phyloP scores from a whole-genome alignment of 2,113 vertebrate genomes.

The Chunga burmeisteri region DNA sequence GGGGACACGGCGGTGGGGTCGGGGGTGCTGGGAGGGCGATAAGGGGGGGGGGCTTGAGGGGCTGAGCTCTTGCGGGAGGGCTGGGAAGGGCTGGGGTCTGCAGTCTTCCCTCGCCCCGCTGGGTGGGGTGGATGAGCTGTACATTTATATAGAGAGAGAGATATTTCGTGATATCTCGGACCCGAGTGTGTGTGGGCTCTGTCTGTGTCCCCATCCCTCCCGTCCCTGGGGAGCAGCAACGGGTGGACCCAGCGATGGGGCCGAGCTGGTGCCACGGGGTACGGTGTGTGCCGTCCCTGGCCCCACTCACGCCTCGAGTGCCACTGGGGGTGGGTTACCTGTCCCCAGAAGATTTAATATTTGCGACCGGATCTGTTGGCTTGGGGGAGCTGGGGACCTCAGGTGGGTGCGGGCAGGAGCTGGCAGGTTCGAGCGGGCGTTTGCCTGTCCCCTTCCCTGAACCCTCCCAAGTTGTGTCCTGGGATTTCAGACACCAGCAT shows the following conservation, averaged over 20 bases:
- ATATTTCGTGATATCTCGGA: not conserved
- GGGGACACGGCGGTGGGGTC: accelerated
- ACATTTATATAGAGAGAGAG: not conserved
- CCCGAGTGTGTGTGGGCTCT: accelerated
- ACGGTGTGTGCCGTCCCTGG: not conserved
- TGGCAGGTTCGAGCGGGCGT: not conserved
- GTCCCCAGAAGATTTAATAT: not conserved
- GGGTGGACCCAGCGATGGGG: not conserved
- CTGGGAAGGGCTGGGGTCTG: not conserved
- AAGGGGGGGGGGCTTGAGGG: not conserved
- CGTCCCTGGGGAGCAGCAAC: not conserved
- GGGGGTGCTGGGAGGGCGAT: not conserved
- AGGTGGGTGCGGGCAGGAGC: not conserved
- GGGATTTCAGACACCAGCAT: accelerated
- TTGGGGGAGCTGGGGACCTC: not conserved
- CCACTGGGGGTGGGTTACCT: accelerated
- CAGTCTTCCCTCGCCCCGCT: not conserved
- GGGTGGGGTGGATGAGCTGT: not conserved
- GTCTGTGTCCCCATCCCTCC: not conserved
- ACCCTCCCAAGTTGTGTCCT: not conserved
- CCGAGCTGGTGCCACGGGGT: not conserved
- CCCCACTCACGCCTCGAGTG: accelerated
- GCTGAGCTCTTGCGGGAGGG: not conserved
- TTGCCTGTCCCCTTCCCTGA: not conserved
- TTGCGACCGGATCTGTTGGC: not conserved